Evolutionary conservation across 2,113 vertebrate species (phyloP), one percentile per base, ranked within the genome.

Genomic region (Tachysurus fulvidraco): DNA sequence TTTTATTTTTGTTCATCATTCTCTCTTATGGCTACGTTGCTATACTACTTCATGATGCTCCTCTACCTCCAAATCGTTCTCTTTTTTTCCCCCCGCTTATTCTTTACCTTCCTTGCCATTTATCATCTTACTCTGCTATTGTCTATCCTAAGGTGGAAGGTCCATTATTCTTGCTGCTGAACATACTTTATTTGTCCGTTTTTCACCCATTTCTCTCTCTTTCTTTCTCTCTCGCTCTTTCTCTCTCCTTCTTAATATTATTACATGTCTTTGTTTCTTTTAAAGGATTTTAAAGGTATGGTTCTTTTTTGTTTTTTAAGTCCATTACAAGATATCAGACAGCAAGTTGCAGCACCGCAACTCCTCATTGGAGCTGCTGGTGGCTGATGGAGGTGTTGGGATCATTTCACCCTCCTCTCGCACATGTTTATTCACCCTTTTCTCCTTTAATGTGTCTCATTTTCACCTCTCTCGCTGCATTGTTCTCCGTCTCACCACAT

Each of bases 381-480:
- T 65, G 65, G 67, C 30, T 73, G 52, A 46, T 82, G 57, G 62
- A 76, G 89, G 71, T 36, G 69, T 71, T 73, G 44, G 62, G 77
- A 69, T 83, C 73, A 6, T 67, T 59, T 16, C 79, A 50, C 23
- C 54, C 50, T 36, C 83, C 83, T 44, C 54, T 55, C n/a, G 41
- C 78, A 23, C 77, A 80, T 36, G 64, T 62, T 85, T 46, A 44
- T 71, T 57, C 69, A 84, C 81, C 73, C 85, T 52, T 85, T 88
- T 88, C 84, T 91, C 89, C 69, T 28, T 86, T 90, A 77, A 85
- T 89, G 88, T 89, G 86, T 90, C 87, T 87, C 85, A 19, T 84
- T 71, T 87, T 13, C 44, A 77, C 59, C 30, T 76, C 76, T 85
- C 19, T 59, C 30, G 55, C 55, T 28, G 19, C 50, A n/a, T 73